Evolutionary conservation across 2,797 vertebrate genomes (phyloP), one percentile per base, ranked within the genome.

Genomic region (Remorina albescens): DNA sequence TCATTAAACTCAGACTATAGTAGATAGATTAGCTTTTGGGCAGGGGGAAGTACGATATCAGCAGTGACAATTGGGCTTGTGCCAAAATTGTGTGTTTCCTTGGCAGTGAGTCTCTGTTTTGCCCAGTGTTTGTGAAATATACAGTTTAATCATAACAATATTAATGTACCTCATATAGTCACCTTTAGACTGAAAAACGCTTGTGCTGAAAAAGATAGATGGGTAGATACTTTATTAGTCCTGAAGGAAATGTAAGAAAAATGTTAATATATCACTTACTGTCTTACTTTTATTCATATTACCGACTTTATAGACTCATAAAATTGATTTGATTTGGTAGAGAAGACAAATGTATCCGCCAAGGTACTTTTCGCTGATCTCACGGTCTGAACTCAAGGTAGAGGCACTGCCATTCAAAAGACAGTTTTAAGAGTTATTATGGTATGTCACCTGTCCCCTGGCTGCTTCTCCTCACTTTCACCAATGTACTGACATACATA

Each of bases 1-100:
- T 53, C 53, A 44, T 55, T 73, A 67, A 80, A 81, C 25, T 26
- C 6, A 2, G 23, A 34, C n/a, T 72, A 46, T 44, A n/a, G 54
- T 47, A 71, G 39, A 78, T 70, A 59, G 72, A 71, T 69, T 49
- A 72, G 13, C 6, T 11, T n/a, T n/a, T n/a, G n/a, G 13, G 13
- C n/a, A 1, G 8, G 32, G 26, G 47, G 13, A 39, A 53, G n/a
- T 13, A 44, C 16, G 3, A 9, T 11, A 50, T 41, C 34, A 53
- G 2, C 25, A 15, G 8, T 60, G 30, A 66, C 2, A 55, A 39
- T 37, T 23, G 58, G 11, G 12, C 25, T 18, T 28, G 58, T 25
- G 25, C 49, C 30, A 50, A 23, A 68, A 30, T n/a, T 9, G 0
- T 36, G 2, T 62, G 54, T 55, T 62, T 59, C 7, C 55, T 57